These are phyloP conservation scores for Synanthedon vespiformis DNA, from an alignment of 2,888 invertebrate genomes.

Conservation along the genomic window DNA sequence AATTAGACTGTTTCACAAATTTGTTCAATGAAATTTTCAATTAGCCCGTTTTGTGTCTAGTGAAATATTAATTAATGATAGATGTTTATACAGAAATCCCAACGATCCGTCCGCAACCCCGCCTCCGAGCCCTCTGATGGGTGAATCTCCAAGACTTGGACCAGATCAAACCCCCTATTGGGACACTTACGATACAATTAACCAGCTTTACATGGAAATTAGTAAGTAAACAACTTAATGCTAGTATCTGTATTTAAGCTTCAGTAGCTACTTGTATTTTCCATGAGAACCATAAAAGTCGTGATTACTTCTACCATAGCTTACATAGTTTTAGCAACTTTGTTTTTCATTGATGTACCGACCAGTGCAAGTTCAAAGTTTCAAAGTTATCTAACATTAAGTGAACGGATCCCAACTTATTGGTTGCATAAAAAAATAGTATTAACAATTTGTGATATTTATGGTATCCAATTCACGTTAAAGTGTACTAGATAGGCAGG, in stretches of 20 bases:
- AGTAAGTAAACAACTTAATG: constrained; percentile 56
- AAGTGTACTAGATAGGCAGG: too few species aligned
- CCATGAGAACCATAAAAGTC: not conserved
- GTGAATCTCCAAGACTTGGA: constrained; percentile 48
- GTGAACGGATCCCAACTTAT: too few species aligned
- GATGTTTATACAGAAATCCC: constrained; percentile 70
- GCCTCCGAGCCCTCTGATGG: constrained; percentile 65
- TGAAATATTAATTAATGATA: not conserved
- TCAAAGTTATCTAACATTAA: too few species aligned
- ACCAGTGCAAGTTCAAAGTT: too few species aligned
- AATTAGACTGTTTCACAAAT: not conserved
- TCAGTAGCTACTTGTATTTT: not conserved
- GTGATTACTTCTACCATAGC: constrained; percentile 3
- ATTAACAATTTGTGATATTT: too few species aligned
- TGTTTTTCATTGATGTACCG: too few species aligned
- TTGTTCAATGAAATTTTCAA: not conserved
- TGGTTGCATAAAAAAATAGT: too few species aligned
- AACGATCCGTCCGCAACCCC: constrained; percentile 70
- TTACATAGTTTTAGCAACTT: too few species aligned
- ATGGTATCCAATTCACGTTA: too few species aligned
- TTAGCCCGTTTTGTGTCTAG: not conserved
- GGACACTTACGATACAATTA: constrained; percentile 92
- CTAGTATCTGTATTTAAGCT: constrained; percentile 6
- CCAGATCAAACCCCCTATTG: constrained; percentile 78
- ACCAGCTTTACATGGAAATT: constrained; percentile 87